Conservation (phyloP, 2,888 invertebrate genomes). For the Mythimna lalbum region DNA sequence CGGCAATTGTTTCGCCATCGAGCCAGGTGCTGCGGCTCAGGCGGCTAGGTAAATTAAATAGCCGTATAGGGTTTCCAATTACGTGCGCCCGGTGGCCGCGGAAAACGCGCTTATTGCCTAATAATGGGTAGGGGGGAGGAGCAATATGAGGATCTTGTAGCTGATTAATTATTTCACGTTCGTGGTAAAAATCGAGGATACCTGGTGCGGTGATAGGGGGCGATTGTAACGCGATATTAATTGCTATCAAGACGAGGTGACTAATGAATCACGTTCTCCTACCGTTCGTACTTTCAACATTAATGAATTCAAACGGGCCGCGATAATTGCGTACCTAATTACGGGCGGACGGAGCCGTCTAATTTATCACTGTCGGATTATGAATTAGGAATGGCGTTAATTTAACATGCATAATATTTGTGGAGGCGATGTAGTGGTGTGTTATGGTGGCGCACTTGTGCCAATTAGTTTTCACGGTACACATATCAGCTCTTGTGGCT, state of each 20-base stretch:
- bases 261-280: constrained; percentile 86
- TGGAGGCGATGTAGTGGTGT: constrained; percentile 72
- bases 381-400: constrained; percentile 89
- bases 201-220: constrained; percentile 54
- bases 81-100: constrained; percentile 79
- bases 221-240: constrained; percentile 83
- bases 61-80: constrained; percentile 88
- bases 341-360: constrained; percentile 84
- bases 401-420: constrained; percentile 89
- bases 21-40: constrained; percentile 85
- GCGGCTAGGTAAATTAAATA: constrained; percentile 88
- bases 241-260: constrained; percentile 82
- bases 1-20: constrained; percentile 90
- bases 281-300: constrained; percentile 81
- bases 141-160: constrained; percentile 80
- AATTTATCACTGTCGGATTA: constrained; percentile 90
- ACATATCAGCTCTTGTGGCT: constrained; percentile 7
- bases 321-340: constrained; percentile 90
- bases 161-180: constrained; percentile 82
- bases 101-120: constrained; percentile 85
- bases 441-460: constrained; percentile 65
- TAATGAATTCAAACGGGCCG: constrained; percentile 89
- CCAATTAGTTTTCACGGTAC: constrained; percentile 21
- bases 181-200: constrained; percentile 73
- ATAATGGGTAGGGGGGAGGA: constrained; percentile 83